phyloP scores from a whole-genome alignment of 1,140 invertebrate species.

The Oreohelix idahoensis region DNA sequence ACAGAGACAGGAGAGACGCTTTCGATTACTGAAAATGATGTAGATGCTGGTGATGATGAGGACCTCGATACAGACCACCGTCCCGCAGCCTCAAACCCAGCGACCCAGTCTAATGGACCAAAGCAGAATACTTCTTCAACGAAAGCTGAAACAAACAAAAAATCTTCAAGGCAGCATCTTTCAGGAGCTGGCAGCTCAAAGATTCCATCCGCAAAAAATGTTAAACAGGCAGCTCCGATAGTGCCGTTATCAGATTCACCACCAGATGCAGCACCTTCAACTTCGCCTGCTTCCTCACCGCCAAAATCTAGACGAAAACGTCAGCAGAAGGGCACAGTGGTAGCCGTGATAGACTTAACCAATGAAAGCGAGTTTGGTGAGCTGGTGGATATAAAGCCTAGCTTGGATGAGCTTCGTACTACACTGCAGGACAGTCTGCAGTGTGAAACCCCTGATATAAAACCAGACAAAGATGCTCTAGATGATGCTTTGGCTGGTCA shows the following conservation, averaged over 20 bases:
- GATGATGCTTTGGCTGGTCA: not conserved
- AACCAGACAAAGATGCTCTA: not conserved
- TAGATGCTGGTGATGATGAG: conserved; percentile 25
- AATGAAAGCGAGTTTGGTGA: conserved; percentile 3
- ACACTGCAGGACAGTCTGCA: not conserved
- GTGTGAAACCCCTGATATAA: not conserved
- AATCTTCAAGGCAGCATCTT: conserved; percentile 9
- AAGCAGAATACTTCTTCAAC: not conserved
- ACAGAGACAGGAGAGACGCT: conserved; percentile 51
- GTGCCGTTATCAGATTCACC: no score
- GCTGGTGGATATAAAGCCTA: conserved; percentile 40
- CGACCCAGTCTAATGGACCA: not conserved
- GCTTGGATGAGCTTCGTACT: conserved; percentile 18
- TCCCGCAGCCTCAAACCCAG: not conserved
- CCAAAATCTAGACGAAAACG: not conserved
- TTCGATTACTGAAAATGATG: conserved; percentile 43
- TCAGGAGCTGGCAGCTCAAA: not conserved
- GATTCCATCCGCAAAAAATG: not conserved
- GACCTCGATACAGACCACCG: not conserved
- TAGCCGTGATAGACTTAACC: conserved; percentile 21
- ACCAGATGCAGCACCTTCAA: no score
- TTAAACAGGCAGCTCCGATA: no score
- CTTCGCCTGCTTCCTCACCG: not conserved
- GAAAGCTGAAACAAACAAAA: not conserved
- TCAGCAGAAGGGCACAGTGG: not conserved